A percentile compares a stretch with the other conserved stretches of the same genome.
These are phyloP conservation scores for Caenorhabditis wallacei DNA, from an alignment of 2,888 invertebrate genomes.

Conservation along the genomic window DNA sequence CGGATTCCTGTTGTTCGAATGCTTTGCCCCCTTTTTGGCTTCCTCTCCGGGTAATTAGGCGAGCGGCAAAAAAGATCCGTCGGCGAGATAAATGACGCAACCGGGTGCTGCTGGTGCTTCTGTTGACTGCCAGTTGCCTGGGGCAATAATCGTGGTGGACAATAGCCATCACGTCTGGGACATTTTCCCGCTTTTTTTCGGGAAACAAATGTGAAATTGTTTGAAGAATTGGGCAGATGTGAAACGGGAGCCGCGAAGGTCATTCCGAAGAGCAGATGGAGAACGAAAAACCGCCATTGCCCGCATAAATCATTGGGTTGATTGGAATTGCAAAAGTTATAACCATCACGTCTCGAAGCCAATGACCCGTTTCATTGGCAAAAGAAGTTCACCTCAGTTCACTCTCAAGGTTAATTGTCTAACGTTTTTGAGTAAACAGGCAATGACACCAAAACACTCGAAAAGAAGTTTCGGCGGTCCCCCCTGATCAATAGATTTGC, in stretches of 20 bases:
- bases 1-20: constrained; percentile 60
- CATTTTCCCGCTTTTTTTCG: constrained; percentile 38
- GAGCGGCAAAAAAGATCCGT: constrained; percentile 56
- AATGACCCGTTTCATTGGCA: constrained; percentile 53
- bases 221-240: constrained; percentile 46
- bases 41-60: constrained; percentile 54
- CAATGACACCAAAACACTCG: constrained; percentile 64
- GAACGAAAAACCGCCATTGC: constrained; percentile 18
- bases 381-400: constrained; percentile 49
- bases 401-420: constrained; percentile 57
- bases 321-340: constrained; percentile 62
- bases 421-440: constrained; percentile 58
- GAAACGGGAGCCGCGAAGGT: constrained; percentile 59
- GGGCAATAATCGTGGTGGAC: constrained; percentile 49
- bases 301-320: constrained; percentile 59
- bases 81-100: constrained; percentile 64
- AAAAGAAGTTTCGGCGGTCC: constrained; percentile 51
- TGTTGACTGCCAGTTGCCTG: constrained; percentile 19
- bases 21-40: constrained; percentile 28
- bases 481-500: constrained; percentile 31
- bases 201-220: constrained; percentile 19
- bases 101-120: constrained; percentile 20
- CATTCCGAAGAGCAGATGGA: constrained; percentile 48
- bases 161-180: constrained; percentile 40
- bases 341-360: constrained; percentile 38